Evolutionary conservation across 2,113 vertebrate genomes (phyloP), one percentile per base, ranked within the genome.

Genomic region (Tachycineta bicolor): DNA sequence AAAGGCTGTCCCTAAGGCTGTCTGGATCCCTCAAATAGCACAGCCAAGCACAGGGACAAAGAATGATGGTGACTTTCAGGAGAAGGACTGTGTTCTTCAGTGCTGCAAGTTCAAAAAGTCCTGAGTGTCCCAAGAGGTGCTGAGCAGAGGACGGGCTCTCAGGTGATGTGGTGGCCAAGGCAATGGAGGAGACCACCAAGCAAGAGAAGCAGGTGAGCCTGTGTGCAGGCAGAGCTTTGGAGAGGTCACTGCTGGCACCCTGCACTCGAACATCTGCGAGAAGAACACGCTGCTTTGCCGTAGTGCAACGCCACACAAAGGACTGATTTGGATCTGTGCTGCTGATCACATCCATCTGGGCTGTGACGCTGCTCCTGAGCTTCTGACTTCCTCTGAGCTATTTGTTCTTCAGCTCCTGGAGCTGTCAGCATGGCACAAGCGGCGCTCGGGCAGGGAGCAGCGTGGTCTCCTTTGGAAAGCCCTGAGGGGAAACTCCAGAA

Each of bases 181-280:
- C 43, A 19, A 11, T 53, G 53, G 16, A 56, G 52, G 37, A 28
- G 9, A 37, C 7, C 19, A 33, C 9, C 13, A 56, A 13, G 39
- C 12, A 50, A 18, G 76, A 53, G 34, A 43, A 47, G 37, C 11
- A 83, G 9, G 43, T 37, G n/a, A 13, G 8, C 4, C 21, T 20
- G 10, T 6, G 26, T 33, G 29, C 44, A 41, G 23, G 13, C 1
- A 5, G 1, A 5, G 41, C 6, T 1, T 2, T 78, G 20, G 44
- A n/a, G 37, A n/a, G 22, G 58, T 33, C 59, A 11, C 22, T n/a
- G 59, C 39, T 43, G 56, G 34, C 43, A 70, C 2, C 46, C 28
- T 9, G 7, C 31, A 24, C 41, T 34, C 1, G 0, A 73, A 64
- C 39, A 12, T 21, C 53, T 56, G 49, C 0, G 0, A 44, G 63